Evolutionary conservation across 2,888 invertebrate genomes (phyloP).

Genomic region (Temnothorax unifasciatus): DNA sequence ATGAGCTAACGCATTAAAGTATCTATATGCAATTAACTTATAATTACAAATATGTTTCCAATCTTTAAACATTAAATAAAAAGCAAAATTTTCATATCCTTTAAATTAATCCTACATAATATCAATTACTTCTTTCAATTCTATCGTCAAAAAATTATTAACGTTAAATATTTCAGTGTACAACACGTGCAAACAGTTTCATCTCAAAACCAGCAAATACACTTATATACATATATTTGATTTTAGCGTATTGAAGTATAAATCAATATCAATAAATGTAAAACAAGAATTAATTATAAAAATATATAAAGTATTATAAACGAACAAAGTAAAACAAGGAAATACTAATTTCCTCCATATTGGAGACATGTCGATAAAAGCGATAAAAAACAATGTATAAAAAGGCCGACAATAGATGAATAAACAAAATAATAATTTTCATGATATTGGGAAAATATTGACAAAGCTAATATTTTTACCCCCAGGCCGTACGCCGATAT

Average conservation of each 20-base stretch:
- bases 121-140: background rate
- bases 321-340: background rate
- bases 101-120: background rate
- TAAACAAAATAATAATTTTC: constrained; percentile 27
- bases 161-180: background rate
- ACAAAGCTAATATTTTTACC: constrained; percentile 19
- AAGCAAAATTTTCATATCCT: background rate
- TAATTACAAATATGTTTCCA: background rate
- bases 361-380: background rate
- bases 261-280: constrained; percentile 12
- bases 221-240: background rate
- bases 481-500: background rate
- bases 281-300: constrained; percentile 15
- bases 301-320: constrained; percentile 2
- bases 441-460: constrained; percentile 2
- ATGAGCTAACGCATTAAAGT: too few species aligned
- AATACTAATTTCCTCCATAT: constrained; percentile 17
- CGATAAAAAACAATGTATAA: background rate
- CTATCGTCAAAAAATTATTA: background rate
- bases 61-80: background rate
- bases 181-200: background rate
- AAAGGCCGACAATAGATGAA: background rate
- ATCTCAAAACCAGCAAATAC: background rate
- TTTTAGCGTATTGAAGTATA: background rate
- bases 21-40: too few species aligned